These are phyloP conservation scores for Antheraea assamensis DNA, from an alignment of 2,888 invertebrate species.

Conservation along the genomic window DNA sequence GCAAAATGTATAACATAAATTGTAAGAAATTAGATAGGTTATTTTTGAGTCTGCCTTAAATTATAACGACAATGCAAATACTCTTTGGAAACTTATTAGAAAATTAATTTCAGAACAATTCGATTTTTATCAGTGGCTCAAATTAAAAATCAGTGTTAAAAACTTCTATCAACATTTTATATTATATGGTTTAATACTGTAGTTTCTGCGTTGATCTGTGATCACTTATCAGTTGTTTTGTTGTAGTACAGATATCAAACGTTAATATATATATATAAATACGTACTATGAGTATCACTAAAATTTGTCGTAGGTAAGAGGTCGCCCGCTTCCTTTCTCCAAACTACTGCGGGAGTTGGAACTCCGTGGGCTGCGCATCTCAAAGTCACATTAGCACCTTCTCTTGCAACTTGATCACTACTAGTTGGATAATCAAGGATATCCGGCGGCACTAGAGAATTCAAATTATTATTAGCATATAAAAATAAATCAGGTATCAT, in stretches of 20 bases:
- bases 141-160: too few species aligned
- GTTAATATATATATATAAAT: neutral
- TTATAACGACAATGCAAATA: too few species aligned
- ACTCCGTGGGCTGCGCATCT: slow-evolving; percentile 94
- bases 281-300: slow-evolving; percentile 76
- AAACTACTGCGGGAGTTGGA: slow-evolving; percentile 92
- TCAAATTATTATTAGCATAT: neutral
- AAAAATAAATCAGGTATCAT: neutral
- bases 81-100: too few species aligned
- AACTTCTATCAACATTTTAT: too few species aligned
- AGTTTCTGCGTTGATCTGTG: neutral
- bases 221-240: neutral
- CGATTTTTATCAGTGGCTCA: too few species aligned
- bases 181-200: neutral
- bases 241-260: neutral
- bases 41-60: too few species aligned
- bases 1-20: neutral
- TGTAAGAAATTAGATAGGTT: too few species aligned
- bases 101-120: too few species aligned
- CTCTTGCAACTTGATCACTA: slow-evolving; percentile 92
- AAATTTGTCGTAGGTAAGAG: slow-evolving; percentile 80
- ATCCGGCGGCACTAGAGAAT: slow-evolving; percentile 88
- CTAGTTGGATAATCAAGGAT: slow-evolving; percentile 93
- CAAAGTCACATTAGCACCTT: slow-evolving; percentile 93
- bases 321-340: slow-evolving; percentile 91